Evolutionary conservation across 35 echinoderm and acorn worm genomes (phyloP).

Genomic region (Apostichopus californicus): DNA sequence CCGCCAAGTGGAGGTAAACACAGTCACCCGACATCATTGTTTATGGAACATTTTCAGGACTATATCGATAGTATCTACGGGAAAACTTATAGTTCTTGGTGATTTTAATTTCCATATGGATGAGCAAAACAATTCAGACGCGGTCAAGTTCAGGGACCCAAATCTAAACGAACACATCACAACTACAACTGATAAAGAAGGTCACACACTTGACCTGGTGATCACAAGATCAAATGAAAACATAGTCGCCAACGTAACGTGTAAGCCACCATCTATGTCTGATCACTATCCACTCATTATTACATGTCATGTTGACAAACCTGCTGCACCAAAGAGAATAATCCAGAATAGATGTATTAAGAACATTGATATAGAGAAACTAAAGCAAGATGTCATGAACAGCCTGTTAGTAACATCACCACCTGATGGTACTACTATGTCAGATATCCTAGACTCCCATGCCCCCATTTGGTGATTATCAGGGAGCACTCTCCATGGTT

Average conservation of each 20-base stretch:
- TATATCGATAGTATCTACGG: no score
- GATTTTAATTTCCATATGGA: no score
- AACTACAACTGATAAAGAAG: background rate
- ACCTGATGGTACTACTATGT: conserved; percentile 26
- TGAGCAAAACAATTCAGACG: background rate
- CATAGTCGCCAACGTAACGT: background rate
- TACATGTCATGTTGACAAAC: background rate
- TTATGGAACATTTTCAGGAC: no score
- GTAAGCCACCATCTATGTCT: background rate
- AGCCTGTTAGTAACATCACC: conserved; percentile 12
- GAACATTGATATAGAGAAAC: conserved; percentile 51
- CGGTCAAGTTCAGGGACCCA: background rate
- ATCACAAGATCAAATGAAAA: conserved; percentile 12
- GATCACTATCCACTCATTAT: conserved; percentile 11
- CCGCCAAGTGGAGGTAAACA: no score
- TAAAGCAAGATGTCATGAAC: conserved; percentile 8
- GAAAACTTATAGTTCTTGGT: no score
- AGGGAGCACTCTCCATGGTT: conserved; percentile 48
- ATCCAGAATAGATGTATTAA: background rate
- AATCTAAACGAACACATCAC: background rate
- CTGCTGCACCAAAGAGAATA: conserved; percentile 29
- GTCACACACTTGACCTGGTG: conserved; percentile 13
- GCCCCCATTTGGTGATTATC: conserved; percentile 39
- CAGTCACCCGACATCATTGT: no score
- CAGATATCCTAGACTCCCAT: conserved; percentile 32